phyloP scores from a whole-genome alignment of 2,888 invertebrate genomes.

The Urechis unicinctus region DNA sequence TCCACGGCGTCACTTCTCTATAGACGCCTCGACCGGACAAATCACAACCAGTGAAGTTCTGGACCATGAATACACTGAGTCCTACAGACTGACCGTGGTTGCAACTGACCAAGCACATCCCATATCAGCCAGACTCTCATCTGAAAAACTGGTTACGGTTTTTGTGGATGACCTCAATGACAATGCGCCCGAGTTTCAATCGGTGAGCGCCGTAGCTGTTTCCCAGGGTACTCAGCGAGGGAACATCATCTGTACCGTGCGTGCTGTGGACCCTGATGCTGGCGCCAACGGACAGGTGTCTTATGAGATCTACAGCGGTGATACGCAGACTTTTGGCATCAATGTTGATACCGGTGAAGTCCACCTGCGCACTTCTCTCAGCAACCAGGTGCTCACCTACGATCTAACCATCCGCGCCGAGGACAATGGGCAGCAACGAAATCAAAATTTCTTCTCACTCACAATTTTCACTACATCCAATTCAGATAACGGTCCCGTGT shows the following conservation, averaged over 20 bases:
- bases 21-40: conserved; percentile 71
- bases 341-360: conserved; percentile 12
- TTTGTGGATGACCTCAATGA: conserved; percentile 13
- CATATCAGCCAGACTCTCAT: conserved; percentile 66
- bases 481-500: conserved; percentile 49
- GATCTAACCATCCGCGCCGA: conserved; percentile 9
- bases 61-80: conserved; percentile 83
- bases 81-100: conserved; percentile 79
- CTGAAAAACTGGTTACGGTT: conserved; percentile 59
- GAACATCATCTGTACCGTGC: conserved; percentile 36
- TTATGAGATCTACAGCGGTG: conserved; percentile 52
- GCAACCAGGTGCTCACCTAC: neutral
- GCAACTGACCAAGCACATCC: conserved; percentile 84
- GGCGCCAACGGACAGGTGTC: conserved; percentile 81
- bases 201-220: conserved; percentile 8
- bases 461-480: conserved; percentile 12
- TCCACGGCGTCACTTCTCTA: conserved; percentile 76
- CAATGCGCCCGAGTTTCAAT: conserved; percentile 11
- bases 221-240: neutral
- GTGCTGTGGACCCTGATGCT: conserved; percentile 59
- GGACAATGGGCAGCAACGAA: conserved; percentile 12
- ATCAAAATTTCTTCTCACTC: conserved; percentile 8
- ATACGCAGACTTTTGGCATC: conserved; percentile 11
- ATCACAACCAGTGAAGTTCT: conserved; percentile 80
- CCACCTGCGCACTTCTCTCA: conserved; percentile 6